phyloP scores from a whole-genome alignment of 2,888 invertebrate genomes.

The Oligia strigilis region DNA sequence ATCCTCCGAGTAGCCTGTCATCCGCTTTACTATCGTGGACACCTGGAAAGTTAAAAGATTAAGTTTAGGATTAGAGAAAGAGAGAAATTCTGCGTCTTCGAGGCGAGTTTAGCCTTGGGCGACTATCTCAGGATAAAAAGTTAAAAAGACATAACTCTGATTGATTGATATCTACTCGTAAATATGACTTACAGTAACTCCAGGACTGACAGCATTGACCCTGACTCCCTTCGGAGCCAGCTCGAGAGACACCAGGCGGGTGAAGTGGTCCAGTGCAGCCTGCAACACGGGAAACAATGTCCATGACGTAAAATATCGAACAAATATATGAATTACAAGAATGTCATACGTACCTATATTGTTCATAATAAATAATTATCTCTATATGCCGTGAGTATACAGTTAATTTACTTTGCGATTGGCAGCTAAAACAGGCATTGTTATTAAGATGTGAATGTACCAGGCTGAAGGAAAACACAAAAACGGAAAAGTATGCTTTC shows the following conservation, averaged over 20 bases:
- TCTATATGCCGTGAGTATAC: background rate
- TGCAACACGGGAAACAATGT: conserved; percentile 40
- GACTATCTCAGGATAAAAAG: background rate
- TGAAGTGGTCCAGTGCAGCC: conserved; percentile 77
- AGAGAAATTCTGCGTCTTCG: background rate
- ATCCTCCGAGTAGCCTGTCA: conserved; percentile 60
- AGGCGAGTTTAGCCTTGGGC: background rate
- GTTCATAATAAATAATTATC: background rate
- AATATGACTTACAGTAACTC: conserved; percentile 91
- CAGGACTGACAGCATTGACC: conserved; percentile 94
- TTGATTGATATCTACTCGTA: background rate
- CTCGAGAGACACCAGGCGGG: conserved; percentile 92
- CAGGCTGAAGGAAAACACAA: background rate
- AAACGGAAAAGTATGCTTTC: background rate
- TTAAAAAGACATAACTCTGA: background rate
- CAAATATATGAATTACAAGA: background rate
- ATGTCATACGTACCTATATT: background rate
- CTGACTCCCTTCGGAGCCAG: conserved; percentile 91
- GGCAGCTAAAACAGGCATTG: background rate
- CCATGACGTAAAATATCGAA: background rate
- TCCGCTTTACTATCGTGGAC: conserved; percentile 29
- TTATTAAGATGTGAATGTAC: background rate
- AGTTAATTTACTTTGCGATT: background rate
- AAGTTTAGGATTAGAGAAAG: background rate
- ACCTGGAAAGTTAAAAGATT: background rate